Evolutionary conservation across 2,888 invertebrate species (phyloP).

Genomic region (Parascotia fuliginaria): DNA sequence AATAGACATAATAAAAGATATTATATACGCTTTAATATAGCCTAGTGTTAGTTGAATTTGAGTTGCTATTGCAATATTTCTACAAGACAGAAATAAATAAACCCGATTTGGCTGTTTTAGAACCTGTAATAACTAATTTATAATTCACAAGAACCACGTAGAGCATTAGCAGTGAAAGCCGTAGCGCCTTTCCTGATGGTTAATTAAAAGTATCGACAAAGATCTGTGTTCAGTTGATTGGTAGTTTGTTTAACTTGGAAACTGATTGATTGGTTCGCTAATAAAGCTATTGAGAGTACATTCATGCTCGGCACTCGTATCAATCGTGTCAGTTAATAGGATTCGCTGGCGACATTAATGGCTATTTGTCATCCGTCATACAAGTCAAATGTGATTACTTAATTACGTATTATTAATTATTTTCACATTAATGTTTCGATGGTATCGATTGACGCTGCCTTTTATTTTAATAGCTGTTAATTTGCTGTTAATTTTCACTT

Average conservation of each 20-base stretch:
- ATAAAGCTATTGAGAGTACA: conserved; percentile 67
- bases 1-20: conserved; percentile 21
- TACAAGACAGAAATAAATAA: conserved; percentile 3
- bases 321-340: conserved; percentile 61
- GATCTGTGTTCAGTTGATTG: conserved; percentile 61
- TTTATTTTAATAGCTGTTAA: conserved; percentile 21
- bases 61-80: conserved; percentile 9
- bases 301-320: conserved; percentile 49
- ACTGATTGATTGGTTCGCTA: conserved; percentile 66
- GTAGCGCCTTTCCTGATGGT: conserved; percentile 34
- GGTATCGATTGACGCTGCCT: conserved; percentile 16
- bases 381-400: conserved; percentile 72
- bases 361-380: conserved; percentile 77
- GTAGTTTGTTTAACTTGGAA: conserved; percentile 65
- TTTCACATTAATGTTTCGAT: conserved; percentile 33
- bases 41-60: too few relatives aligned
- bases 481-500: neutral
- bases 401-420: conserved; percentile 60
- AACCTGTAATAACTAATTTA: conserved; percentile 22
- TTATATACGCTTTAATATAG: too few relatives aligned
- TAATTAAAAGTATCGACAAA: conserved; percentile 50
- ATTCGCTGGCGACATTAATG: conserved; percentile 67
- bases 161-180: conserved; percentile 28
- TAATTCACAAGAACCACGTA: conserved; percentile 31
- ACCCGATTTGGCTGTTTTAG: conserved; percentile 2